Conservation (phyloP, 2,113 vertebrate species). For the Sander vitreus region DNA sequence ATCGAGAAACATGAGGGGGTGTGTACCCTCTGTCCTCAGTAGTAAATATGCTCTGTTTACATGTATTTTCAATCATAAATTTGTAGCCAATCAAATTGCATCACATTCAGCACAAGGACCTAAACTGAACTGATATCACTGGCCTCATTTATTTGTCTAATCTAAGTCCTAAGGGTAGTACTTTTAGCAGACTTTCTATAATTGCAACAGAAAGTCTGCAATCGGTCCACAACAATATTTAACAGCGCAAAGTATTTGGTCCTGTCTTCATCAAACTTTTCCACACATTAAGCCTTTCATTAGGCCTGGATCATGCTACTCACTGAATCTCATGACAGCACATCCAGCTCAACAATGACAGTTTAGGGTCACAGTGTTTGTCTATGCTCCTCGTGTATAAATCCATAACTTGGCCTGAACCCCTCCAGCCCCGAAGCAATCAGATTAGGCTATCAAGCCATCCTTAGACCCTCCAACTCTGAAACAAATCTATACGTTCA, state of each 20-base stretch:
- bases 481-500: conserved; percentile 78
- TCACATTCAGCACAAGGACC: neutral
- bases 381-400: conserved; percentile 56
- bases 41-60: neutral
- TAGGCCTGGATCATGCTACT: conserved; percentile 36
- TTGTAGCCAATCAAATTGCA: neutral
- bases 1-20: neutral
- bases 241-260: conserved; percentile 4
- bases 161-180: neutral
- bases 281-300: conserved; percentile 21
- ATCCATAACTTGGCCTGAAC: conserved; percentile 58
- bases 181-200: conserved; percentile 15
- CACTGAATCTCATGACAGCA: conserved; percentile 57
- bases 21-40: neutral
- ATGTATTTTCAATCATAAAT: neutral
- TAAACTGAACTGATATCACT: neutral
- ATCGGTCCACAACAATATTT: conserved; percentile 6
- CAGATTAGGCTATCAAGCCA: conserved; percentile 77
- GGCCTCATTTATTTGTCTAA: neutral
- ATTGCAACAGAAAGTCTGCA: neutral
- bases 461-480: conserved; percentile 62
- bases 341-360: conserved; percentile 69
- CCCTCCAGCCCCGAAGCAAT: conserved; percentile 66
- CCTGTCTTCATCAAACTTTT: conserved; percentile 43
- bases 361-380: conserved; percentile 76